These are phyloP conservation scores for Lamellibrachia columna DNA, from an alignment of 2,888 invertebrate species.

Conservation along the genomic window DNA sequence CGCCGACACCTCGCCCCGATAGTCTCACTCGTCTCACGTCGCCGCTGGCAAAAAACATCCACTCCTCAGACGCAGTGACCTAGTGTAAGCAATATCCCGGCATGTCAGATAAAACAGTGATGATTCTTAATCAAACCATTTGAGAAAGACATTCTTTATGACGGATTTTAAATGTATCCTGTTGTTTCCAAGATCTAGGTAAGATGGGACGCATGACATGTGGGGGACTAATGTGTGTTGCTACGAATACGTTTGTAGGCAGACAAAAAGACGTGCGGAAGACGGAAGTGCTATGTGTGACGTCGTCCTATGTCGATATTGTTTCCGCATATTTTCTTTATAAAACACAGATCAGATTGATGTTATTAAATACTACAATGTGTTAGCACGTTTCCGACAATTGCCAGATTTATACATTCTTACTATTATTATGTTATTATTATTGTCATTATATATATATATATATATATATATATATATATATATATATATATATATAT, in stretches of 20 bases:
- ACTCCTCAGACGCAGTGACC: neutral
- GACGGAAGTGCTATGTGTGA: too few species aligned
- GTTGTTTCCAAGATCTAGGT: neutral
- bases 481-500: too few species aligned
- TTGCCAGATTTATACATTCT: too few species aligned
- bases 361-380: too few species aligned
- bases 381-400: too few species aligned
- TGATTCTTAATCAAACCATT: neutral
- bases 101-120: constrained; percentile 1
- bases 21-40: neutral
- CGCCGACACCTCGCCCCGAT: neutral
- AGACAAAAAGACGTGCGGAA: too few species aligned
- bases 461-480: too few species aligned
- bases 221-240: neutral
- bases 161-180: neutral
- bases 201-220: neutral
- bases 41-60: neutral
- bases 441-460: too few species aligned
- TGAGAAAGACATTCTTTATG: neutral
- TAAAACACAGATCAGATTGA: too few species aligned
- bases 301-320: too few species aligned
- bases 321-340: too few species aligned
- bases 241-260: neutral
- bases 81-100: neutral
- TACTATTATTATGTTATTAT: too few species aligned